phyloP scores from a whole-genome alignment of 1,140 invertebrate species.

The Anastrepha ludens region DNA sequence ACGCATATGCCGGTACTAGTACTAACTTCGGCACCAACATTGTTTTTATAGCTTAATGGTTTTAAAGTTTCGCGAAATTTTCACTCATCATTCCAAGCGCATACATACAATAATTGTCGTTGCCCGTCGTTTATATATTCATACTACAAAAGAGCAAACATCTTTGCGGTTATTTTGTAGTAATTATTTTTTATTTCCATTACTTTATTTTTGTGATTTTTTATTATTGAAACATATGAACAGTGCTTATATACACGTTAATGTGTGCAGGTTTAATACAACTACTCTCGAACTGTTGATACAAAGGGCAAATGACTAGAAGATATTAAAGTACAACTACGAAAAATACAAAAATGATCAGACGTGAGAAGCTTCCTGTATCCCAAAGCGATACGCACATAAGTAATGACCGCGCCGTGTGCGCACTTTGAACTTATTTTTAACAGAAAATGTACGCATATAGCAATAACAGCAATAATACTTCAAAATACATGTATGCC shows the following conservation, averaged over 20 bases:
- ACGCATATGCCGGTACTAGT: not conserved
- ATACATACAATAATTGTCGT: no score
- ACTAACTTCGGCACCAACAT: not conserved
- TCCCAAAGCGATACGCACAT: not conserved
- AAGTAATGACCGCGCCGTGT: not conserved
- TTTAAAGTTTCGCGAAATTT: not conserved
- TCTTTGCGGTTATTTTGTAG: not conserved
- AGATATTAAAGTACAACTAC: conserved; percentile 7
- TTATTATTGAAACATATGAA: conserved; percentile 20
- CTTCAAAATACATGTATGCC: not conserved
- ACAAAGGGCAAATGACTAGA: conserved; percentile 48
- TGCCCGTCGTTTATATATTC: no score
- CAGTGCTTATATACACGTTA: not conserved
- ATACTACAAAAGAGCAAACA: not conserved
- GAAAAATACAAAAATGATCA: conserved; percentile 14
- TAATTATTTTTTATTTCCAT: not conserved
- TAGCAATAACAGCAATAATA: conserved; percentile 2
- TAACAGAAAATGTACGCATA: not conserved
- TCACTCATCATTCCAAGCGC: no score
- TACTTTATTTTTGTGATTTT: conserved; percentile 9
- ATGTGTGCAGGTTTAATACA: conserved; percentile 1
- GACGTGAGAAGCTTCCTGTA: not conserved
- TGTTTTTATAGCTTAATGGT: not conserved
- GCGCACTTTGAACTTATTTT: conserved; percentile 35
- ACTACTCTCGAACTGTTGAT: conserved; percentile 7